Conservation (phyloP, 2,888 invertebrate species). For the Chrysopilus asiliformis region DNA sequence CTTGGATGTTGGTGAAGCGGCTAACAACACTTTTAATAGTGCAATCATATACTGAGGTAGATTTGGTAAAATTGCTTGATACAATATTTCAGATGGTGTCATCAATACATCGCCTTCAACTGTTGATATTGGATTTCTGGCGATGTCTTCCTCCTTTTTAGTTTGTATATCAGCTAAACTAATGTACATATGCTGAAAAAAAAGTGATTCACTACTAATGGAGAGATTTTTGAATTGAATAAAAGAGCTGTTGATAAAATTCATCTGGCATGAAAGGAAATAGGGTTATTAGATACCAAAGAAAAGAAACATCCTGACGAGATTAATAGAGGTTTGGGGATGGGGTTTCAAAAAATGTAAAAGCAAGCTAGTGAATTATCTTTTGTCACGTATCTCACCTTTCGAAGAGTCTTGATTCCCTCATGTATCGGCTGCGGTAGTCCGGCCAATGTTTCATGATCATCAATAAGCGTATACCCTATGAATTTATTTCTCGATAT, state of each 20-base stretch:
- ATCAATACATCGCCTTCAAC: conserved; percentile 64
- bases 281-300: no score
- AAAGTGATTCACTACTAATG: no score
- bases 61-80: conserved; percentile 89
- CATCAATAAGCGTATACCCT: conserved; percentile 79
- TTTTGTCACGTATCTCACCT: conserved; percentile 33
- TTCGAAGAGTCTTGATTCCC: conserved; percentile 78
- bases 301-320: no score
- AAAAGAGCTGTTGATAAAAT: no score
- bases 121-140: conserved; percentile 78
- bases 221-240: no score
- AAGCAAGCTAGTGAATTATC: neutral
- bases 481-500: conserved; percentile 89
- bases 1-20: conserved; percentile 98
- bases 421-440: conserved; percentile 95
- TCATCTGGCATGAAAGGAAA: no score
- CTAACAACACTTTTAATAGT: conserved; percentile 86
- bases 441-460: conserved; percentile 81
- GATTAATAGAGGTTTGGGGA: no score
- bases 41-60: conserved; percentile 97
- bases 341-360: neutral
- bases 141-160: conserved; percentile 80
- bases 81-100: conserved; percentile 78
- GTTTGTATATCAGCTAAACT: conserved; percentile 88
- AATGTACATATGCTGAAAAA: conserved; percentile 73